Evolutionary conservation across 2,888 invertebrate species (phyloP), one percentile per base, ranked within the genome.

Genomic region (Trachelus troglodyta): DNA sequence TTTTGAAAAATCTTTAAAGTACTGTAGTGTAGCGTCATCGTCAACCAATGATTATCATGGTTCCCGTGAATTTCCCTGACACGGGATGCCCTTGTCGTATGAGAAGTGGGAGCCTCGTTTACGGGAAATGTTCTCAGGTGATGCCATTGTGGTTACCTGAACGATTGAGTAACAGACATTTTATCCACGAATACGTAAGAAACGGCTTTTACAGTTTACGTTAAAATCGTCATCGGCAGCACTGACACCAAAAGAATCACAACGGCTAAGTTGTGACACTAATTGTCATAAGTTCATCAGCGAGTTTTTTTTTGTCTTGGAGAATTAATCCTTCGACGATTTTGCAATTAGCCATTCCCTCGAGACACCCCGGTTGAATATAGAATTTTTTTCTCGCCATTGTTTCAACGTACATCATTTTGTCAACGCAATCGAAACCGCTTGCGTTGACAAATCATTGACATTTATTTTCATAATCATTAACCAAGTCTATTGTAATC

Each of bases 91-190:
- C 80, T 83, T 80, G 82, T 85, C 85, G 85, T 86, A 81, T 82
- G 84, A 76, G 81, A 82, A 86, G 85, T 82, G 85, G 85, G 83
- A 83, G 85, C 81, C 86, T 85, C 82, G 87, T 56, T 56, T 85
- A 85, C 88, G 90, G 88, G 87, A 90, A 91, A 89, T 80, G 33
- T 91, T 91, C 91, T 87, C 91, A 91, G 83, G 86, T 85, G 84
- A 81, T 85, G 82, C 85, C 83, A 91, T 91, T 91, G 91, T 91
- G 71, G 76, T 23, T 56, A 56, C 56, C 9, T 56, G 79, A 79
- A 81, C 77, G 81, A 85, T 88, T 88, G 86, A 84, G 87, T 85
- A 88, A 89, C 82, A 83, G 80, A 76, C 80, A 82, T 79, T 81
- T 82, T 81, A 79, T 79, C 79, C 79, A 83, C 78, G 75, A 77